These are phyloP conservation scores for Drosophila sechellia DNA, from an alignment of 1,140 invertebrate genomes.

Conservation along the genomic window DNA sequence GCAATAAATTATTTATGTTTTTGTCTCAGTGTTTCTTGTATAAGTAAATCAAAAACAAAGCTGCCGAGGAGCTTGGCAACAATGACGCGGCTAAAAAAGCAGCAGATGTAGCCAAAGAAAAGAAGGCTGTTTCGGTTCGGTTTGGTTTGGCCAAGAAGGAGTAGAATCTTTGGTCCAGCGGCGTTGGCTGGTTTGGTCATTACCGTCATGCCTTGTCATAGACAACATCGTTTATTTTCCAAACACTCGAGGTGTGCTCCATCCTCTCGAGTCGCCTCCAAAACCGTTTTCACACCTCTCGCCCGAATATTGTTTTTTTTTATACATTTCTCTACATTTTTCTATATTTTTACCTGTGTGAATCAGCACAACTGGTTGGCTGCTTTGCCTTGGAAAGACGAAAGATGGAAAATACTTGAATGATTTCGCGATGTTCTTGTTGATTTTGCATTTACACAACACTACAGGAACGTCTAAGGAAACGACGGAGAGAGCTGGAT, in stretches of 20 bases:
- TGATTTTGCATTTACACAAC: slow-evolving; percentile 64
- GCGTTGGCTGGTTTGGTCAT: slow-evolving; percentile 49
- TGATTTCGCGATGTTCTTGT: slow-evolving; percentile 68
- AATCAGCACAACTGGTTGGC: slow-evolving; percentile 43
- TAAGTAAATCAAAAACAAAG: slow-evolving; percentile 38
- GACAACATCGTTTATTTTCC: slow-evolving; percentile 82
- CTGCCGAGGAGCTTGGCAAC: slow-evolving; percentile 50
- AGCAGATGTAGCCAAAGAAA: slow-evolving; percentile 29
- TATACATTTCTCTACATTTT: neutral
- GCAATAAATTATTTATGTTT: neutral
- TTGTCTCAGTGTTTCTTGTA: slow-evolving; percentile 19
- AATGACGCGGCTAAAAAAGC: slow-evolving; percentile 71
- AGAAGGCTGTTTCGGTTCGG: slow-evolving; percentile 5
- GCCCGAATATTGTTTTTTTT: neutral
- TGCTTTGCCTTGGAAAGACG: slow-evolving; percentile 38
- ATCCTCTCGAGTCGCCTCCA: slow-evolving; percentile 7
- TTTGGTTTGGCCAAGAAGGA: slow-evolving; percentile 20
- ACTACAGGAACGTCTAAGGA: neutral
- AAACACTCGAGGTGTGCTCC: slow-evolving; percentile 29
- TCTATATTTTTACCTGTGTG: slow-evolving; percentile 38
- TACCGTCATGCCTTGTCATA: slow-evolving; percentile 82
- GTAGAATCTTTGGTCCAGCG: slow-evolving; percentile 14
- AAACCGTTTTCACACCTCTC: slow-evolving; percentile 73
- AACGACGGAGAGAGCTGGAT: slow-evolving; percentile 1
- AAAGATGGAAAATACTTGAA: slow-evolving; percentile 60